Conservation (phyloP, 2,797 vertebrate genomes). For the Myripristis jacobus region DNA sequence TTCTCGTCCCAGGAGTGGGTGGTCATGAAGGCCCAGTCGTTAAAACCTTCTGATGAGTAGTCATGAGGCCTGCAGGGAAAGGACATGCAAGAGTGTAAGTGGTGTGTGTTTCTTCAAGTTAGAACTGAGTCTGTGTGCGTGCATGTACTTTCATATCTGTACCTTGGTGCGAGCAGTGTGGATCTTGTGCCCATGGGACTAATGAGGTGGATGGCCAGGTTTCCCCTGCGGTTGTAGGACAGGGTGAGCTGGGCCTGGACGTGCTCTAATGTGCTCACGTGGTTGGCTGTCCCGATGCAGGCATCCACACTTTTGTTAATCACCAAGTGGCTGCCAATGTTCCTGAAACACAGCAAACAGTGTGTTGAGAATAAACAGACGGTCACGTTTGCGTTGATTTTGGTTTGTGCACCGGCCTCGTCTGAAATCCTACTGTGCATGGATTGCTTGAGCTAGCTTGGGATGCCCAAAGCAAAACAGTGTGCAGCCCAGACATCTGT, state of each 20-base stretch:
- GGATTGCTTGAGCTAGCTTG: conserved; percentile 7
- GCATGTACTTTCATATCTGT: conserved; percentile 5
- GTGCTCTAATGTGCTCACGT: conserved; percentile 91
- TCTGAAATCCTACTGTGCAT: conserved; percentile 12
- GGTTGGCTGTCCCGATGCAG: conserved; percentile 87
- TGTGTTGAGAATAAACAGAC: conserved; percentile 14
- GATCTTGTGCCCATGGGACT: conserved; percentile 96
- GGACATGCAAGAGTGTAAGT: conserved; percentile 9
- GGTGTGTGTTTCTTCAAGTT: background rate
- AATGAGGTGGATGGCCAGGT: conserved; percentile 93
- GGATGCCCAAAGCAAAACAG: conserved; percentile 19
- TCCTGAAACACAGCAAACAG: conserved; percentile 79
- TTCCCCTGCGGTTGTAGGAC: conserved; percentile 96
- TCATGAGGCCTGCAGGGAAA: conserved; percentile 88
- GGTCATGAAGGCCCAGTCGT: conserved; percentile 99
- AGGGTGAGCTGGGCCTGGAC: conserved; percentile 93
- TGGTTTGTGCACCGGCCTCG: background rate
- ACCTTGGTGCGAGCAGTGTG: conserved; percentile 95
- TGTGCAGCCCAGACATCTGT: conserved; percentile 4
- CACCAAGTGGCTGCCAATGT: conserved; percentile 91
- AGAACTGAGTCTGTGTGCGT: background rate
- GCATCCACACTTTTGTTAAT: conserved; percentile 89
- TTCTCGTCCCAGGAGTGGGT: conserved; percentile 98
- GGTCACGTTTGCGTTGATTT: background rate
- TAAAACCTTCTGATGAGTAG: conserved; percentile 97